Evolutionary conservation across 2,113 vertebrate species (phyloP), one percentile per base, ranked within the genome.

Genomic region (Tragelaphus imberbis): DNA sequence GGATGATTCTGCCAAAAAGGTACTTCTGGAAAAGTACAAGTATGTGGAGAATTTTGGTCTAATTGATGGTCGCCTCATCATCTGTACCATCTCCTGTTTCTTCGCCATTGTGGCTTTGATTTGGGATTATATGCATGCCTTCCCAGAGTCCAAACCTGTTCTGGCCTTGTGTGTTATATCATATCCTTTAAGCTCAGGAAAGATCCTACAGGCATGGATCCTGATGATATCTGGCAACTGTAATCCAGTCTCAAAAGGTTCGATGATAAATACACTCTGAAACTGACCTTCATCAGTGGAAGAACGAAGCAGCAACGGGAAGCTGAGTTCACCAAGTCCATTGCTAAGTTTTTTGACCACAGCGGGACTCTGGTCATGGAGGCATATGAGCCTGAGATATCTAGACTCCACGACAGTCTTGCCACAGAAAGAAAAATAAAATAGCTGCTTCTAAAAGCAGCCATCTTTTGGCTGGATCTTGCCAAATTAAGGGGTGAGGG

Each of bases 161-260:
- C 44, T 44, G 44, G 44, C 44, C 44, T 44, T 44, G 44, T 44
- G 44, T 44, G 44, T 44, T 44, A 6, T 44, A 44, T 44, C n/a
- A n/a, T n/a, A n/a, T n/a, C n/a, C n/a, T n/a, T n/a, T n/a, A n/a
- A n/a, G n/a, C n/a, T n/a, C n/a, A 99, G 99, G 97, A 99, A 99
- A 91, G 99, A 99, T 94, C 99, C 99, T 0, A 99, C 99, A 0
- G 99, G 99, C 47, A 99, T 99, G 99, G 99, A 99, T 95, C 99
- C 99, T 0, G 99, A 99, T 3, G 99, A 99, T 30, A 40, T 99
- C 17, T 99, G 99, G 99, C 99, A 99, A 75, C 99, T 99, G 55
- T 99, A 99, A 5, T 99, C 99, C 81, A 99, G 99, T 88, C 99
- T 99, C 95, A 99, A 99, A 99, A 98, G 99, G 99, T 99, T 99